These are phyloP conservation scores for Balaeniceps rex DNA, from an alignment of 2,113 vertebrate genomes.

Conservation along the genomic window DNA sequence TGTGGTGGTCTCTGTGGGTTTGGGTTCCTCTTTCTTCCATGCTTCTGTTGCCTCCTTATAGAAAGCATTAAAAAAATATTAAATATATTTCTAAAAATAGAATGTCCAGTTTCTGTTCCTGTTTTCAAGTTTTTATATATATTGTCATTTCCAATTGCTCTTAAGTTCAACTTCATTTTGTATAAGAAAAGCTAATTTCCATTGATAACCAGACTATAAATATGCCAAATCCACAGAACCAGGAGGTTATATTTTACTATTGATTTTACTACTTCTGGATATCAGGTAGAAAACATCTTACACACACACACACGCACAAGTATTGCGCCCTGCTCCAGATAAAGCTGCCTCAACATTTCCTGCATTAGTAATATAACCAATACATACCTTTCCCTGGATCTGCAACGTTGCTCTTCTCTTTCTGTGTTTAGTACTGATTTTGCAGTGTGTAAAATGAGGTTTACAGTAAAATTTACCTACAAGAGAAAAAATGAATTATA, in stretches of 20 bases:
- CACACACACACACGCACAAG: neutral
- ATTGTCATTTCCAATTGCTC: neutral
- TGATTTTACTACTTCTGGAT: neutral
- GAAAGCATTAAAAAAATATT: neutral
- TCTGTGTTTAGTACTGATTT: conserved; percentile 76
- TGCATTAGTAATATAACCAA: neutral
- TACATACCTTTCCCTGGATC: conserved; percentile 60
- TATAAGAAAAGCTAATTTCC: neutral
- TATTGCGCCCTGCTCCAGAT: neutral
- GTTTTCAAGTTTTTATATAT: neutral
- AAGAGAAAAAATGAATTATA: neutral
- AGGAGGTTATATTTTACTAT: neutral
- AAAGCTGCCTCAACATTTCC: neutral
- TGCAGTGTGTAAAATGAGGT: conserved; percentile 88
- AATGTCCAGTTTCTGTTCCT: neutral
- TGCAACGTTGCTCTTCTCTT: conserved; percentile 77
- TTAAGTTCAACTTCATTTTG: neutral
- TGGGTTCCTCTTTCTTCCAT: conserved; percentile 65
- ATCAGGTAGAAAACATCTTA: neutral
- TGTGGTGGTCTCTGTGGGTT: conserved; percentile 20
- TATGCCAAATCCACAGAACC: neutral
- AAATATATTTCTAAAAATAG: neutral
- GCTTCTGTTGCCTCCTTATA: conserved; percentile 63
- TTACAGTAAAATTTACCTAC: conserved; percentile 96
- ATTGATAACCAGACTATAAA: neutral